Conservation (phyloP, 2,113 vertebrate genomes). For the Ceyx cyanopectus region DNA sequence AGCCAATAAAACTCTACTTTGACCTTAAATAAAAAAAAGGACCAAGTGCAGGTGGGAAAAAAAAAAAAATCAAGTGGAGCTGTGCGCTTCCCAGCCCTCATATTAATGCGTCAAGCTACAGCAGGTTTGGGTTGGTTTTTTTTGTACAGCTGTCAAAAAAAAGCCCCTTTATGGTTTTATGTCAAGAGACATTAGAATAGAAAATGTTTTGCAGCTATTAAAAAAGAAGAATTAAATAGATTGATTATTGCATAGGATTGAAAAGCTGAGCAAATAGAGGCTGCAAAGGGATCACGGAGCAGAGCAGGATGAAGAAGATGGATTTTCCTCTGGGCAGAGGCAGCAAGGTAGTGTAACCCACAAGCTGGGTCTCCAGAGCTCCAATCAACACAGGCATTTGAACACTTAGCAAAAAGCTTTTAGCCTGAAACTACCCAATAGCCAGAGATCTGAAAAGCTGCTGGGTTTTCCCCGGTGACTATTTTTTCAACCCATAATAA, state of each 20-base stretch:
- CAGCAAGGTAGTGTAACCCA: rapidly evolving
- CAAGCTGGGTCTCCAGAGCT: neutral
- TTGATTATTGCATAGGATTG: neutral
- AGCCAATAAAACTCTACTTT: neutral
- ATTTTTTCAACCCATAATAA: neutral
- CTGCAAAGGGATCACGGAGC: rapidly evolving
- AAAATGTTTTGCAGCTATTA: neutral
- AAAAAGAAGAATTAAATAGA: neutral
- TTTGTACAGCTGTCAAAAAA: slow-evolving; percentile 44
- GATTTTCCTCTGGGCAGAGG: neutral
- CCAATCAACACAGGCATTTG: neutral
- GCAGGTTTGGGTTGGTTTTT: neutral
- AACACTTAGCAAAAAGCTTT: neutral
- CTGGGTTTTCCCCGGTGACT: neutral
- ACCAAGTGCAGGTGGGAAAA: neutral
- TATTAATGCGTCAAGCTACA: neutral
- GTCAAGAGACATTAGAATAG: neutral
- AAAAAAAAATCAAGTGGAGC: neutral
- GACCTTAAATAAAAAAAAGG: slow-evolving; percentile 13
- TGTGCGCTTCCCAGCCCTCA: neutral
- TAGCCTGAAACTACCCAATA: neutral
- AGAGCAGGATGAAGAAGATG: neutral
- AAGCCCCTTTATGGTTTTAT: neutral
- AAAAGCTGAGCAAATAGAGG: neutral
- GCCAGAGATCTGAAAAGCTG: neutral